These are phyloP conservation scores for Trichomalopsis sarcophagae DNA, from an alignment of 1,140 invertebrate species.

Conservation along the genomic window DNA sequence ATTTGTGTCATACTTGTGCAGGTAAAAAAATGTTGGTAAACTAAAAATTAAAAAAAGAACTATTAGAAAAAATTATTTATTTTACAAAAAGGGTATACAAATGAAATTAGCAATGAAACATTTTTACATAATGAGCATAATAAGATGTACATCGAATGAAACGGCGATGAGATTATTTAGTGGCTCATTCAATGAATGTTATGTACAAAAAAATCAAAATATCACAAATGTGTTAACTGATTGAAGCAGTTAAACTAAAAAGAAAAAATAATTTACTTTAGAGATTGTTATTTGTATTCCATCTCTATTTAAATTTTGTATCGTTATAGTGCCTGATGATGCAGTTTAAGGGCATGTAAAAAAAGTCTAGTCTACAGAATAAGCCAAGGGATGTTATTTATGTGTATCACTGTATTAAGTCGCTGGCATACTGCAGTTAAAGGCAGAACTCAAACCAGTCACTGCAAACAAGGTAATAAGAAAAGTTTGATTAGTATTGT, in stretches of 20 bases:
- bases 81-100: conserved; percentile 29
- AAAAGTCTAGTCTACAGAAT: conserved; percentile 41
- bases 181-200: neutral
- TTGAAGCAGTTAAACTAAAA: neutral
- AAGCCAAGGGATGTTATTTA: conserved; percentile 35
- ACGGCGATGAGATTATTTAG: neutral
- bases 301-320: neutral
- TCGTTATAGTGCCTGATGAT: conserved; percentile 19
- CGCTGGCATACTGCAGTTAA: conserved; percentile 72
- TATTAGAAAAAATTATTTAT: conserved; percentile 12
- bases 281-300: neutral
- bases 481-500: conserved; percentile 38
- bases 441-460: conserved; percentile 72
- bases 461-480: conserved; percentile 69
- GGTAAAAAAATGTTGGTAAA: neutral
- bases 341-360: conserved; percentile 7
- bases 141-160: neutral
- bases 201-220: conserved; percentile 20
- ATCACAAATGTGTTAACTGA: neutral
- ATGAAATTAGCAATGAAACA: neutral
- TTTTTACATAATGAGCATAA: conserved; percentile 10
- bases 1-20: neutral
- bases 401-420: conserved; percentile 53
- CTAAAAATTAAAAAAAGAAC: neutral
- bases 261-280: neutral